Base-by-base conservation (phyloP, 92 coral and sea anemone species). In the Heliopora coerulea region DNA sequence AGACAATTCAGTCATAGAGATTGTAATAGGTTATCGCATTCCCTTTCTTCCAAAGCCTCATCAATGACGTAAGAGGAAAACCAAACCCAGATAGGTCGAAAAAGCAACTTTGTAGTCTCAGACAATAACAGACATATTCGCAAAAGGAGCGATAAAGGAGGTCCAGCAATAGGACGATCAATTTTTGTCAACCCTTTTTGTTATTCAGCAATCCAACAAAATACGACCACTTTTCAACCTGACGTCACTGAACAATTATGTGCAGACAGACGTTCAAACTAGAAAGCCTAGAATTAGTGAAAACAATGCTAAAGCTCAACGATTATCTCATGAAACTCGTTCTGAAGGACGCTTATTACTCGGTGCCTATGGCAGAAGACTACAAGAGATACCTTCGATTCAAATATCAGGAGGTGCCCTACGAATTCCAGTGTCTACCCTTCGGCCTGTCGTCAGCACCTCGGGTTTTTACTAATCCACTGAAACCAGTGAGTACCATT, bases 11-110 rank as follows among this genome's bases (percentile, higher is more conserved):
- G 28, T 14, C 9, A 37, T 11, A 37, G 42, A n/a, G n/a, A n/a
- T n/a, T n/a, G n/a, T n/a, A n/a, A n/a, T n/a, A n/a, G 86, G 86
- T 62, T 82, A 82, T 83, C 76, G 56, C 49, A 79, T 83, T 50
- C 79, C 79, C 81, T 79, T 84, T 34, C 41, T 28, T 62, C 44
- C 67, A 19, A 40, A 44, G 28, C 84, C 88, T 62, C 75, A 42
- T 52, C 84, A 84, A 56, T 84, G 83, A 84, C 40, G 88, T 44
- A 54, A 44, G 28, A 74, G 88, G 37, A 49, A 30, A 34, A 84
- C 88, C 59, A 58, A 52, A 15, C 61, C 77, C 59, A 68, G 59
- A 57, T 18, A 40, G 76, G 0, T 58, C 37, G 37, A 65, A 2
- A 78, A 86, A 31, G 48, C 48, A 54, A 26, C 56, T 21, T 64